Conservation (phyloP, 2,113 vertebrate species). For the Odocoileus virginianus region DNA sequence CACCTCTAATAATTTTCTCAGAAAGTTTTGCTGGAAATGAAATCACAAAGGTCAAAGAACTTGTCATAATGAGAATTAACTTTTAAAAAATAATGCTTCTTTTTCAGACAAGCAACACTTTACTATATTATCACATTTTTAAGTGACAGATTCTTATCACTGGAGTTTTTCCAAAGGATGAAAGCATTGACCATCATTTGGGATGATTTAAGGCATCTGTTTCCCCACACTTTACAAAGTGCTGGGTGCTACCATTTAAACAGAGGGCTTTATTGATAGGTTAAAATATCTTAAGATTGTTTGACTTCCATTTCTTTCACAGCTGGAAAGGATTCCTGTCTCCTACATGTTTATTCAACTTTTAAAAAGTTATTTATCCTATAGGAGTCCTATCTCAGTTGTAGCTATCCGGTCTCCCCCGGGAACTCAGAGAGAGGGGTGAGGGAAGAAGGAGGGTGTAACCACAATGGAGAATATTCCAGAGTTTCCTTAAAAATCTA, state of each 20-base stretch:
- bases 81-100: background rate
- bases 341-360: background rate
- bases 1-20: background rate
- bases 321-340: background rate
- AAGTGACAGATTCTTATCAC: background rate
- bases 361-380: background rate
- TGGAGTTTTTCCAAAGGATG: background rate
- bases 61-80: background rate
- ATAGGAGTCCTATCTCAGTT: background rate
- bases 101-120: background rate
- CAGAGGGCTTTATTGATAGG: background rate
- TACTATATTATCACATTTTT: background rate
- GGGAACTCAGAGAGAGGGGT: background rate
- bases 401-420: background rate
- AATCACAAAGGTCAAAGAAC: background rate
- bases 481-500: background rate
- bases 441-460: background rate
- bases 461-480: background rate
- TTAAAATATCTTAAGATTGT: background rate
- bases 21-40: background rate
- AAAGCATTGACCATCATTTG: background rate
- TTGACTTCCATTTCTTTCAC: background rate
- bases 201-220: background rate
- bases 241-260: no score
- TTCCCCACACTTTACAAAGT: background rate